A percentile compares a stretch with the other conserved stretches of the same genome.
Conservation (phyloP, 2,113 vertebrate genomes). For the Vulpes vulpes region DNA sequence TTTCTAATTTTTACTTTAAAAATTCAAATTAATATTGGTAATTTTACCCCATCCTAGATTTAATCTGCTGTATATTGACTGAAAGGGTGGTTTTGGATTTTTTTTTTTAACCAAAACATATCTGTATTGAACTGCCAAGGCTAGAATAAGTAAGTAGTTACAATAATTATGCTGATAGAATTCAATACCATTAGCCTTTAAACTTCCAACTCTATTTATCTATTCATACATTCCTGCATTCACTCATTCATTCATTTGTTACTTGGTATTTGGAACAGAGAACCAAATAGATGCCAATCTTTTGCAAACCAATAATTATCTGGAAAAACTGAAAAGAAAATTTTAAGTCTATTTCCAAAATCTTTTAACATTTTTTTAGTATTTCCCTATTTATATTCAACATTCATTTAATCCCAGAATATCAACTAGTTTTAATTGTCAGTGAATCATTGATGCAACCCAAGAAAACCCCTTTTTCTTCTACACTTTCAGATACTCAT, state of each 20-base stretch:
- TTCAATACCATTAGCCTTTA: background rate
- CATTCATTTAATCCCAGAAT: background rate
- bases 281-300: background rate
- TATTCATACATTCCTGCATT: background rate
- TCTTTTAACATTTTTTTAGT: background rate
- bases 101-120: constrained; percentile 21
- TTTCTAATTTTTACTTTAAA: constrained; percentile 55
- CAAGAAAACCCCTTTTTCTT: constrained; percentile 26
- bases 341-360: constrained; percentile 40
- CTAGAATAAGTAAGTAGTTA: constrained; percentile 37
- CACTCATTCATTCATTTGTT: background rate
- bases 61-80: background rate
- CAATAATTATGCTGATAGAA: constrained; percentile 13
- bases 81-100: background rate
- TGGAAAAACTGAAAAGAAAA: constrained; percentile 4
- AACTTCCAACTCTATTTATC: background rate
- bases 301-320: background rate
- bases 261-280: background rate
- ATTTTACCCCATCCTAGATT: constrained; percentile 9
- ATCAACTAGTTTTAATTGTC: background rate
- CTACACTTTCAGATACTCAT: background rate
- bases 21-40: constrained; percentile 22
- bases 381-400: background rate
- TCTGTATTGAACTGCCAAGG: constrained; percentile 2
- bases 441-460: background rate